Base-by-base conservation (phyloP, 2,888 invertebrate genomes). In the Epiblema foenella region DNA sequence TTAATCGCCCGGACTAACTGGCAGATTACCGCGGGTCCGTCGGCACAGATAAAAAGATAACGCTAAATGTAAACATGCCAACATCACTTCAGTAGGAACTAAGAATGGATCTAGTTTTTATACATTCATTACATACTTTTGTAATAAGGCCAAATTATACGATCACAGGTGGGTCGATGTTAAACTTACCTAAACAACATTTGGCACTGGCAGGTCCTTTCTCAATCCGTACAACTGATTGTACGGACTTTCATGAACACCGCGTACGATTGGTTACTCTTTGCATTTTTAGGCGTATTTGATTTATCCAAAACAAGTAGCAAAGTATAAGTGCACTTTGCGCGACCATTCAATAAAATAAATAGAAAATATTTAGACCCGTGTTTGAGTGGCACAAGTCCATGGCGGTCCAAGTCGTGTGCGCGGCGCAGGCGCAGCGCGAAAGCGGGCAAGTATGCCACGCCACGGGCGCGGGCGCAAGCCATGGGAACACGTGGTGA, bases 381-480 rank as follows among this genome's bases (percentile, higher is more conserved):
- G 15, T 15, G 12, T 12, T 33, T 18, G 11, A 20, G 15, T 64
- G 20, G 51, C 17, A 20, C 18, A 24, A 42, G 42, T 18, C 63
- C 37, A 37, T 18, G 49, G 49, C 33, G 20, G 63, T 24, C 65
- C 52, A 17, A 52, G 58, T 65, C 58, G 69, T 57, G 49, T 29
- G 37, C 8, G 58, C 58, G 24, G 68, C 46, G 67, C 20, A 64
- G 56, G n/a, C 10, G 58, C 58, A 17, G 15, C 65, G 67, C 20
- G 68, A 60, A 64, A 69, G 65, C 59, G 54, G 49, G 54, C 66
- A 75, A 70, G 71, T 69, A 69, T 72, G 75, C 71, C 72, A 75
- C 59, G 58, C 71, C 69, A 68, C 67, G 68, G 75, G 69, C 72
- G 73, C 59, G 62, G 73, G 73, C 66, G 69, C 75, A 72, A 62